Evolutionary conservation across 1,140 invertebrate genomes (phyloP).

Genomic region (Drosophila pruinosa): DNA sequence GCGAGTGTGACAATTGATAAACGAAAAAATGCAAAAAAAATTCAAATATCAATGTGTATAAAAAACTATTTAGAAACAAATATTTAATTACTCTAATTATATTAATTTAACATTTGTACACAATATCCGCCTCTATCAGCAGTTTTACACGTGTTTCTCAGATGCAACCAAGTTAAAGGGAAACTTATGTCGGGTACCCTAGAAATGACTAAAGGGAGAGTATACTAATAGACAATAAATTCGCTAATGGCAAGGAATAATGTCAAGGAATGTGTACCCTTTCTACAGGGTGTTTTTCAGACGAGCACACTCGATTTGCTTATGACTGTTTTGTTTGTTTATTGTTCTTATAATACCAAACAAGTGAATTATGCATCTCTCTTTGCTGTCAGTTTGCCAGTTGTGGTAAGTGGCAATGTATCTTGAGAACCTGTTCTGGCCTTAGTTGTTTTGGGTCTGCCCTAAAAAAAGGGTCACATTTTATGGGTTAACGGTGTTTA

Average conservation of each 20-base stretch:
- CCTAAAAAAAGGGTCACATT: constrained; percentile 21
- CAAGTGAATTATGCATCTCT: background rate
- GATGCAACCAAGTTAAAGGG: background rate
- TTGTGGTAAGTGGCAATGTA: background rate
- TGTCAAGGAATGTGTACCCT: no score
- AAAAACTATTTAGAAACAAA: constrained; percentile 49
- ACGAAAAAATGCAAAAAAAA: constrained; percentile 12
- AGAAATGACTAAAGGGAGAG: no score
- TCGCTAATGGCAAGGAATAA: no score
- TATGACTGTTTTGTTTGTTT: background rate
- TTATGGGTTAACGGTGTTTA: constrained; percentile 1
- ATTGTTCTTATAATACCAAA: background rate
- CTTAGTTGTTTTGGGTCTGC: background rate
- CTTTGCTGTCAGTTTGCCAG: background rate
- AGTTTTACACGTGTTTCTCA: background rate
- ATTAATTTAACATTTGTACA: constrained; percentile 35
- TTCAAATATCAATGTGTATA: background rate
- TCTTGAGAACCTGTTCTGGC: background rate
- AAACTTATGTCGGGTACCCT: background rate
- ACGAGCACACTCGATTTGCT: background rate
- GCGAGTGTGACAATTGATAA: constrained; percentile 50
- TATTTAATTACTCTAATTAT: constrained; percentile 57
- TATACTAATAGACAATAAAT: no score
- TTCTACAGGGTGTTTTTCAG: background rate
- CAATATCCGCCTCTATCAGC: background rate